Conservation (phyloP, 2,888 invertebrate genomes). For the Amorpha juglandis region DNA sequence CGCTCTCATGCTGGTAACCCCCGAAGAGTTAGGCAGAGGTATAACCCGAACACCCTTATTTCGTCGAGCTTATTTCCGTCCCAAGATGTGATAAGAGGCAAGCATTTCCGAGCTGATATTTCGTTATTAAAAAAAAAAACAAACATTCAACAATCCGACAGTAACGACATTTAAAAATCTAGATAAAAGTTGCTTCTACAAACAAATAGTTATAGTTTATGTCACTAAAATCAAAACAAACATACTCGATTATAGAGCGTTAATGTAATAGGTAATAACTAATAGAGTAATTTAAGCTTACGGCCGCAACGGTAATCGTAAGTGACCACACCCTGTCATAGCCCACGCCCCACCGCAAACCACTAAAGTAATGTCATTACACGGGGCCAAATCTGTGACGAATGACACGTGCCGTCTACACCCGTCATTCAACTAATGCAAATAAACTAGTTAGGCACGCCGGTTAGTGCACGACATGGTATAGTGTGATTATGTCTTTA, state of each 20-base stretch:
- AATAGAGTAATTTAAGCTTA: slow-evolving; percentile 50
- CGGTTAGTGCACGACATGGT: slow-evolving; percentile 14
- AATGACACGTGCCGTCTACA: slow-evolving; percentile 56
- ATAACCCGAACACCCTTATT: no score
- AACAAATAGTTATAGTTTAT: not conserved
- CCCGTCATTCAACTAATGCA: slow-evolving; percentile 18
- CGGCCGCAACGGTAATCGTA: slow-evolving; percentile 56
- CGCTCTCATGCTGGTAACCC: no score
- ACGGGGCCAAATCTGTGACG: slow-evolving; percentile 68
- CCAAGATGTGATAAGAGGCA: no score
- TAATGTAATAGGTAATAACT: slow-evolving; percentile 52
- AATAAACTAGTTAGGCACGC: slow-evolving; percentile 9
- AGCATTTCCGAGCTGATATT: no score
- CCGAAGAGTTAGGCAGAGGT: no score
- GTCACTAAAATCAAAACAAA: slow-evolving; percentile 24
- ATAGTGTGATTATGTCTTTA: not conserved
- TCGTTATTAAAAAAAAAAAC: no score
- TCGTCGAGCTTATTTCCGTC: no score
- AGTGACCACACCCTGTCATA: slow-evolving; percentile 68
- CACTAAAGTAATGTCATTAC: slow-evolving; percentile 68
- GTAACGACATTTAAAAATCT: no score
- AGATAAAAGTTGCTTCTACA: not conserved
- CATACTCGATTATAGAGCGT: slow-evolving; percentile 40
- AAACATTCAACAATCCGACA: no score
- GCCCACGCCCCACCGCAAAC: slow-evolving; percentile 61